Base-by-base conservation (phyloP, 1,140 invertebrate genomes). In the Tetranychus cinnabarinus region DNA sequence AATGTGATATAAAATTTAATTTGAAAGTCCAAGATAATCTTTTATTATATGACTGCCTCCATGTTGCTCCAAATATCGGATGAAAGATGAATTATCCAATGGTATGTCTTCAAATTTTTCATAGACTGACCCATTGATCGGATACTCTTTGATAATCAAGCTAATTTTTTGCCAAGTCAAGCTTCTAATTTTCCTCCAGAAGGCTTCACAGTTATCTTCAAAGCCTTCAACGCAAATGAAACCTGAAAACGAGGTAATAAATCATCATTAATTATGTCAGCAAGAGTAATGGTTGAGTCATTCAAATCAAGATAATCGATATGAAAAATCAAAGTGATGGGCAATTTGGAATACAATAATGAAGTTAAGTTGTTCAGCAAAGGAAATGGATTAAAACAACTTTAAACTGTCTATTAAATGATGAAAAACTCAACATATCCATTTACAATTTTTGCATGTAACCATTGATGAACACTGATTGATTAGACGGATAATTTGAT, bases 191-290 rank as follows among this genome's bases (percentile, higher is more conserved):
- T 15, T 31, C n/a, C 2, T 6, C 62, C 62, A 63, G 31, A 60
- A 56, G 5, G 10, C 2, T n/a, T 63, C 52, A 56, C 47, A 54
- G 42, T 60, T 47, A 31, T 39, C 15, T 2, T 34, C 10, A 12
- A 1, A 0, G 1, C 62, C 62, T 39, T 63, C 62, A 34, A 63
- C 4, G 48, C 58, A 60, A 33, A 63, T 63, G 2, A 63, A 61
- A 37, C 62, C 62, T 63, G 33, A 3, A 46, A 59, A 12, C 15
- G 42, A 59, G 47, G 7, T 12, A 46, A 15, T 10, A 46, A 47
- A 47, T 47, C 23, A 15, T 8, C 8, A 47, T 15, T 47, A 15
- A 46, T 10, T 46, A 10, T 46, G 7, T 15, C 45, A 46, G 45
- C 23, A 47, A 8, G 12, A 47, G 46, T 23, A 23, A 23, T 23